Base-by-base conservation (phyloP, 2,888 invertebrate genomes). In the Phrixothrix hirtus region DNA sequence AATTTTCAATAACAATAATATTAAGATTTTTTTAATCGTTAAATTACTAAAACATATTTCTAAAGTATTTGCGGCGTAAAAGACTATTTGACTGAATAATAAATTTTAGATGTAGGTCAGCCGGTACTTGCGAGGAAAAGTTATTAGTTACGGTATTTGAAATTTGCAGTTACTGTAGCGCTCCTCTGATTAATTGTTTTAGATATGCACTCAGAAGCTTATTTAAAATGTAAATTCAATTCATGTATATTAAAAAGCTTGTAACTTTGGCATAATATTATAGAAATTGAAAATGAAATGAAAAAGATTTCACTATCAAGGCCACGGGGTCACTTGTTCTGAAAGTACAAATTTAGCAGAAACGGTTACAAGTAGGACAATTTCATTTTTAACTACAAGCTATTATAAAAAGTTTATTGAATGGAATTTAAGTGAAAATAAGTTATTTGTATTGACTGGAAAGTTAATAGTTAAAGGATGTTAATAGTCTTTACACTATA, bases 181-280 rank as follows among this genome's bases (percentile, higher is more conserved):
- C 9, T 10, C 29, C 3, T 29, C 3, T 29, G 9, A 29, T 29
- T 29, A 29, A 29, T 29, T 10, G 11, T 29, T 29, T n/a, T n/a
- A n/a, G n/a, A n/a, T n/a, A n/a, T n/a, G n/a, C n/a, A n/a, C n/a
- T n/a, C n/a, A n/a, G n/a, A n/a, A n/a, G n/a, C n/a, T n/a, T n/a
- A n/a, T n/a, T n/a, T n/a, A n/a, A n/a, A 21, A 21, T 7, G 21
- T 21, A 21, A 5, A 21, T 5, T 21, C 21, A 21, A 21, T 3
- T 21, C 7, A n/a, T 30, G n/a, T 16, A 17, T 29, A 41, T 29
- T 11, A 30, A 21, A n/a, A n/a, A n/a, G n/a, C n/a, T n/a, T 21
- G 21, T 3, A 21, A 21, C 7, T 21, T 21, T 21, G 21, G 7
- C 3, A 21, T 21, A 21, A 21, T 7, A 7, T 21, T 21, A 21